Evolutionary conservation across 2,797 vertebrate species (phyloP), one percentile per base, ranked within the genome.

Genomic region (Hemitrygon akajei): DNA sequence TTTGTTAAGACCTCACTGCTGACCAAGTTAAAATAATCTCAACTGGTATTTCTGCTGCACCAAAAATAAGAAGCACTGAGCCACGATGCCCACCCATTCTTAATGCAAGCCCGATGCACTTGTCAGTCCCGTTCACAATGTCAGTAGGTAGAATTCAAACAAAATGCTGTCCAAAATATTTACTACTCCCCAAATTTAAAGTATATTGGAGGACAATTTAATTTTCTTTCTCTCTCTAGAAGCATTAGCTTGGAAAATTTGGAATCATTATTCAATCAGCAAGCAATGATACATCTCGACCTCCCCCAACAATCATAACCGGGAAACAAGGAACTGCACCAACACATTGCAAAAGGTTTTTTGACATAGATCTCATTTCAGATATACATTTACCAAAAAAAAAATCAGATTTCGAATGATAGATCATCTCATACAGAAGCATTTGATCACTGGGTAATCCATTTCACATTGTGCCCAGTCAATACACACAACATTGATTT

Each of bases 381-480:
- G 60, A 89, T 89, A 89, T 89, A 89, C 86, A 69, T 89, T 69
- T 37, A 18, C 86, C 66, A 69, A 89, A 22, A 69, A 69, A 87
- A 82, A 30, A 84, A 56, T n/a, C n/a, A 89, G 66, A 66, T 2
- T 37, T 37, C n/a, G 86, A 89, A 69, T 37, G 63, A 89, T 20
- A 22, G 60, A 69, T 89, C n/a, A 69, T 89, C 63, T 89, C 6
- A 37, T 69, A 89, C n/a, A 34, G 63, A 89, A 89, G 69, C 86
- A 89, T 34, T 37, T 63, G 86, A 89, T 89, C 20, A 63, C 60
- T 89, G 86, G 86, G 86, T 69, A 37, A 37, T 25, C 63, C 86
- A 89, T n/a, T 69, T 89, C 86, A 89, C 63, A 69, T 89, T 89
- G 66, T 37, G 63, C n/a, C 63, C 86, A 89, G 86, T 69, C 63